Base-by-base conservation (phyloP, 2,797 vertebrate species). In the Phylloscopus collybita region DNA sequence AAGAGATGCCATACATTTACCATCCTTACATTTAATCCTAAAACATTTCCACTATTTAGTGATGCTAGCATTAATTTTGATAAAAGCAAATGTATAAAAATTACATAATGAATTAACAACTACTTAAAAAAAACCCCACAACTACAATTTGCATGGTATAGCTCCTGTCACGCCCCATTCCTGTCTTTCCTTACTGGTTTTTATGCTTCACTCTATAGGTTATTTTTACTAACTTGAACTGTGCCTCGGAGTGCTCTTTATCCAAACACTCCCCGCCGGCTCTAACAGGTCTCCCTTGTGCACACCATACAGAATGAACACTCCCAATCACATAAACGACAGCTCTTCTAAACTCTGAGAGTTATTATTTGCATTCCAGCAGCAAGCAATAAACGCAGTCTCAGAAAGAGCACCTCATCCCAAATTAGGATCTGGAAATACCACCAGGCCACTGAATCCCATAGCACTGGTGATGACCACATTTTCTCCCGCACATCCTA, bases 321-420 rank as follows among this genome's bases (percentile, higher is more conserved):
- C 7, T 16, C 1, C 0, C n/a, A 65, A 14, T 34, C 50, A 15
- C 23, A 9, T 0, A 5, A 72, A 25, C 3, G 1, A 53, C 3
- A 3, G 49, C 29, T 70, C 54, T 60, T 56, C 47, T 14, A 60
- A 70, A 45, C 21, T 16, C 16, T 23, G 4, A 67, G 0, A n/a
- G 25, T 10, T 38, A 42, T 13, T 47, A 62, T 15, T 32, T 30
- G 25, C 66, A 61, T 42, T 42, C 26, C n/a, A 51, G 27, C 0
- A 66, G 27, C 16, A 64, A 76, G 16, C 27, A 84, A 50, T 32
- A 61, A 78, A 29, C 0, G 30, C 44, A 20, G 56, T 25, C 70
- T 79, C 56, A 29, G 47, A 75, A 81, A 36, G 3, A 51, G 8
- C 32, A 51, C 6, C 32, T 23, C 74, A 70, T 27, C 16, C 49